Percentiles rank a stretch among this genome's conserved stretches.
Evolutionary conservation across 2,888 invertebrate species (phyloP).

Genomic region (Chrysolina americana): DNA sequence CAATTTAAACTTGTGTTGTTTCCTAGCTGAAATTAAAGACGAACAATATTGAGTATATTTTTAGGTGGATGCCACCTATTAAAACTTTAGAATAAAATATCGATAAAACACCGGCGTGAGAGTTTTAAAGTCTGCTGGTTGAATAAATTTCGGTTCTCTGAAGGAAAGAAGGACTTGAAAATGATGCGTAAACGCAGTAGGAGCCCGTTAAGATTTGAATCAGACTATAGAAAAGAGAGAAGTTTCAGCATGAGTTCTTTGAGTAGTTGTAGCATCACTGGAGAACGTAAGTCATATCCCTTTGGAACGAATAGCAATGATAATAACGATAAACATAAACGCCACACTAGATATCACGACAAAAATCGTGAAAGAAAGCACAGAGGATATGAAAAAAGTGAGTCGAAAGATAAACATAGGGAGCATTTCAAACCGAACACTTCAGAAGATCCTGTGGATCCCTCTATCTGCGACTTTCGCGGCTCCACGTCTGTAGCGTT

Average conservation of each 20-base stretch:
- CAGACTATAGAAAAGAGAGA: constrained; percentile 18
- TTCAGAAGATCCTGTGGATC: constrained; percentile 40
- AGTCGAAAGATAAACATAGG: constrained; percentile 33
- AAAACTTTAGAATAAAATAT: too few species aligned
- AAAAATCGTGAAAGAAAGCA: constrained; percentile 19
- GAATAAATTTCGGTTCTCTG: too few species aligned
- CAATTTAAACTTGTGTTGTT: too few species aligned
- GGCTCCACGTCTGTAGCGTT: constrained; percentile 1
- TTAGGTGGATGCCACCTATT: too few species aligned
- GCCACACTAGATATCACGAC: neutral
- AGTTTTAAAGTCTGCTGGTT: too few species aligned
- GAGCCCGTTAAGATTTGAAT: constrained; percentile 24
- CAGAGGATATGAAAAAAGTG: constrained; percentile 12
- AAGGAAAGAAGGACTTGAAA: neutral
- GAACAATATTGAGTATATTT: too few species aligned
- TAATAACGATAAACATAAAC: constrained; percentile 31
- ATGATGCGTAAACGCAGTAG: constrained; percentile 24
- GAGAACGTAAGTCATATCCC: neutral
- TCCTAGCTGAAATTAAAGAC: too few species aligned
- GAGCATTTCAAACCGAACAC: constrained; percentile 31
- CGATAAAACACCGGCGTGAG: too few species aligned
- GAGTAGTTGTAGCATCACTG: constrained; percentile 35
- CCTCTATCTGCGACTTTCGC: constrained; percentile 46
- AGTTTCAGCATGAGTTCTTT: constrained; percentile 43
- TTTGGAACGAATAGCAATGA: neutral